A percentile compares a stretch with the other conserved stretches of the same genome.
Evolutionary conservation across 2,888 invertebrate species (phyloP).

Genomic region (Lampropteryx suffumata): DNA sequence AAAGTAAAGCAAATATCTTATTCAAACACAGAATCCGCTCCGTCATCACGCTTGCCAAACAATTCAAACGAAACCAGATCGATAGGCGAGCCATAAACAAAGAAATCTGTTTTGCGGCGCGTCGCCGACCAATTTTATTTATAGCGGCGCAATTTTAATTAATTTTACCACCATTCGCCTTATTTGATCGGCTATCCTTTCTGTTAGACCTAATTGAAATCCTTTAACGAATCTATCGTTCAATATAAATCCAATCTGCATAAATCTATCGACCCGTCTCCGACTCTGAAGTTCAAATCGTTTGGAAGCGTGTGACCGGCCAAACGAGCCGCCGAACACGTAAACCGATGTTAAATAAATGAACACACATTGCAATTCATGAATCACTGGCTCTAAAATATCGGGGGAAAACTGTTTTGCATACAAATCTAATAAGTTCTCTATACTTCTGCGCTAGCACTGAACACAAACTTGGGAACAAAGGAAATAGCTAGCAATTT

Average conservation of each 20-base stretch:
- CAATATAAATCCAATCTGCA: conserved; percentile 26
- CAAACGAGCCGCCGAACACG: conserved; percentile 12
- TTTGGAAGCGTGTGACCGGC: conserved; percentile 3
- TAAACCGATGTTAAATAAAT: conserved; percentile 31
- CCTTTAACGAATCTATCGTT: conserved; percentile 32
- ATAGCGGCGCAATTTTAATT: conserved; percentile 49
- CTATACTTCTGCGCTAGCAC: conserved; percentile 19
- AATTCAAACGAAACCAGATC: conserved; percentile 51
- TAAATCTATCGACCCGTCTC: conserved; percentile 25
- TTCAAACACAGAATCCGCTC: conserved; percentile 43
- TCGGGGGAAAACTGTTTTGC: conserved; percentile 29
- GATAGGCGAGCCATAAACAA: conserved; percentile 55
- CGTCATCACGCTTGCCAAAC: conserved; percentile 47
- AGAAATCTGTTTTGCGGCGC: conserved; percentile 51
- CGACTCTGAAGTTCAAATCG: conserved; percentile 11
- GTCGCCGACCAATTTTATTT: conserved; percentile 43
- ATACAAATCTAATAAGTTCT: conserved; percentile 26
- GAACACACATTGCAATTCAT: conserved; percentile 32
- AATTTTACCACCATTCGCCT: conserved; percentile 46
- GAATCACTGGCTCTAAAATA: conserved; percentile 33
- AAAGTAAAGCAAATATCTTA: conserved; percentile 38
- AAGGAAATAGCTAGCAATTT: conserved; percentile 17
- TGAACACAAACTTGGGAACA: conserved; percentile 15
- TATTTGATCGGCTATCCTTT: conserved; percentile 36
- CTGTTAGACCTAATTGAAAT: conserved; percentile 29